A percentile compares a stretch with the other conserved stretches of the same genome.
These are phyloP conservation scores for Meloidogyne hapla DNA, from an alignment of 1,140 invertebrate genomes.

Conservation along the genomic window DNA sequence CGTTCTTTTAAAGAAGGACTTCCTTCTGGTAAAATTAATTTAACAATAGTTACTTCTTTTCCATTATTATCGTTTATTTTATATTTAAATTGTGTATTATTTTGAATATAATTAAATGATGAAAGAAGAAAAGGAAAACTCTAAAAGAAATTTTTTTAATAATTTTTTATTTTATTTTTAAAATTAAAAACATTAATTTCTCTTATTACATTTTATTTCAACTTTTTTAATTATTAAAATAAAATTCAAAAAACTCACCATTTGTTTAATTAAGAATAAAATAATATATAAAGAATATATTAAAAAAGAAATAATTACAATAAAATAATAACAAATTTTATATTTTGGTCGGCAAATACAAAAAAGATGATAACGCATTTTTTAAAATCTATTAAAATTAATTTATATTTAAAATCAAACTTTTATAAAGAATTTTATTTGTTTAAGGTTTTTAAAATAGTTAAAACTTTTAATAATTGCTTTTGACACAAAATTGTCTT, in stretches of 20 bases:
- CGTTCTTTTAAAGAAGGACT: slow-evolving; percentile 13
- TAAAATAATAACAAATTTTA: neutral
- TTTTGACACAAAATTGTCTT: neutral
- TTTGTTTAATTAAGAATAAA: neutral
- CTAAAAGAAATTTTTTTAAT: neutral
- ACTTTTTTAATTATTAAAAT: too few species aligned
- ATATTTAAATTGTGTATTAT: slow-evolving; percentile 21
- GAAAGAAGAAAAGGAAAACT: slow-evolving; percentile 2
- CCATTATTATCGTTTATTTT: slow-evolving; percentile 15
- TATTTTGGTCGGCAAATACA: neutral
- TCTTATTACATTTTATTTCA: too few species aligned
- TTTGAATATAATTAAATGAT: neutral
- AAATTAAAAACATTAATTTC: too few species aligned
- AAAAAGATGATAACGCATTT: neutral
- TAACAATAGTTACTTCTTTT: slow-evolving; percentile 9
- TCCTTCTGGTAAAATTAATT: slow-evolving; percentile 14
- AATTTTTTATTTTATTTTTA: too few species aligned
- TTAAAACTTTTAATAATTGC: neutral
- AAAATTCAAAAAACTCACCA: neutral
- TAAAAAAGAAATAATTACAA: neutral
- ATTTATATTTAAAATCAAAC: neutral
- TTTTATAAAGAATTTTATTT: neutral
- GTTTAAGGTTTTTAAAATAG: neutral
- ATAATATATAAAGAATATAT: slow-evolving; percentile 7
- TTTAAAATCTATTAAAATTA: neutral